Conservation (phyloP, 2,888 invertebrate species). For the Nymphalis polychloros region DNA sequence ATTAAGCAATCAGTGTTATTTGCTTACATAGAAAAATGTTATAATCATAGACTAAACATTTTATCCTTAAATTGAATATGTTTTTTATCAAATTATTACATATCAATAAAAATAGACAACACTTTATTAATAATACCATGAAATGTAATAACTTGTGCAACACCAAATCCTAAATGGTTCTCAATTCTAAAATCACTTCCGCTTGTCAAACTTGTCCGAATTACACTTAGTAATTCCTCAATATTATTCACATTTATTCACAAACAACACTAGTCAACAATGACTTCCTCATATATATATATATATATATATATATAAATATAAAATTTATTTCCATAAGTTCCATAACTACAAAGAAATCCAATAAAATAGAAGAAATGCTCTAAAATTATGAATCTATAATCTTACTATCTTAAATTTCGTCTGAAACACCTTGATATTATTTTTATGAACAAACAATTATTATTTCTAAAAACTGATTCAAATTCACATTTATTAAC, state of each 20-base stretch:
- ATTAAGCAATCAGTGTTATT: slow-evolving; percentile 8
- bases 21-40: slow-evolving; percentile 9
- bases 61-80: slow-evolving; percentile 16
- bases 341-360: no score
- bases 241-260: no score
- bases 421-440: background rate
- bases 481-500: background rate
- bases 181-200: background rate
- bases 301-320: no score
- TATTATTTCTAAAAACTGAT: background rate
- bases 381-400: background rate
- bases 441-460: background rate
- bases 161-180: background rate
- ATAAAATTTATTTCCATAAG: no score
- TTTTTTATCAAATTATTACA: slow-evolving; percentile 14
- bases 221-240: no score
- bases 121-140: slow-evolving; percentile 6
- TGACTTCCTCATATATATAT: no score
- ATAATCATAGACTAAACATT: background rate
- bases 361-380: no score
- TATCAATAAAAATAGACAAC: slow-evolving; percentile 22
- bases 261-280: no score
- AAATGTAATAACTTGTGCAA: background rate
- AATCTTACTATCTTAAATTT: background rate
- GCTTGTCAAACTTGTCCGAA: background rate